These are phyloP conservation scores for Magallana angulata DNA, from an alignment of 1,140 invertebrate genomes.

Conservation along the genomic window DNA sequence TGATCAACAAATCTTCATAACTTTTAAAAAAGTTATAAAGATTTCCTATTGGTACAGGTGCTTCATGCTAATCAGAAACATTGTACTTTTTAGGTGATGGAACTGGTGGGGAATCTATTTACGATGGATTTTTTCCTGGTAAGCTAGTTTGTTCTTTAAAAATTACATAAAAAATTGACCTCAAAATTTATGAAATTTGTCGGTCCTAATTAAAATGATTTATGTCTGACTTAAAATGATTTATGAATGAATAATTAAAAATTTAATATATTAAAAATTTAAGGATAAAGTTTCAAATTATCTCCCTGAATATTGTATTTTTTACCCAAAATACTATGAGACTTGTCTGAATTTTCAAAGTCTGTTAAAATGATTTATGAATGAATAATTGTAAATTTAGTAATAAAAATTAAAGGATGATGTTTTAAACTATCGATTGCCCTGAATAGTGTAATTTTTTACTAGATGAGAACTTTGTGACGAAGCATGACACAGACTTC, in stretches of 20 bases:
- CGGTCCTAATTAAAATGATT: not conserved
- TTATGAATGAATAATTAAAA: not conserved
- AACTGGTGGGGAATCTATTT: constrained; percentile 79
- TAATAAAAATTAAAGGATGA: not conserved
- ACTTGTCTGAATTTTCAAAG: no score
- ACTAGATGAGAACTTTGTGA: constrained; percentile 93
- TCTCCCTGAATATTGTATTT: not conserved
- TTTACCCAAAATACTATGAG: no score
- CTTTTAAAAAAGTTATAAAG: no score
- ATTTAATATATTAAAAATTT: not conserved
- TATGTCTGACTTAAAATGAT: no score
- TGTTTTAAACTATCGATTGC: not conserved
- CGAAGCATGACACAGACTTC: constrained; percentile 89
- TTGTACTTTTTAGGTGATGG: constrained; percentile 74
- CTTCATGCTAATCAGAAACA: no score
- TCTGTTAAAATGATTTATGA: no score
- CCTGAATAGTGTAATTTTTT: constrained; percentile 47
- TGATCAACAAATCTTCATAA: no score
- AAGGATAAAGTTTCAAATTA: not conserved
- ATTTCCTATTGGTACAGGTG: no score
- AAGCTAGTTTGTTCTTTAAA: constrained; percentile 44
- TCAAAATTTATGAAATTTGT: not conserved
- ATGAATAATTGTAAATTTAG: not conserved
- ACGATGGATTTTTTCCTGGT: constrained; percentile 79
- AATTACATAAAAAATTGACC: not conserved